Conservation (phyloP, 2,888 invertebrate genomes). For the Pristionchus japonicus region DNA sequence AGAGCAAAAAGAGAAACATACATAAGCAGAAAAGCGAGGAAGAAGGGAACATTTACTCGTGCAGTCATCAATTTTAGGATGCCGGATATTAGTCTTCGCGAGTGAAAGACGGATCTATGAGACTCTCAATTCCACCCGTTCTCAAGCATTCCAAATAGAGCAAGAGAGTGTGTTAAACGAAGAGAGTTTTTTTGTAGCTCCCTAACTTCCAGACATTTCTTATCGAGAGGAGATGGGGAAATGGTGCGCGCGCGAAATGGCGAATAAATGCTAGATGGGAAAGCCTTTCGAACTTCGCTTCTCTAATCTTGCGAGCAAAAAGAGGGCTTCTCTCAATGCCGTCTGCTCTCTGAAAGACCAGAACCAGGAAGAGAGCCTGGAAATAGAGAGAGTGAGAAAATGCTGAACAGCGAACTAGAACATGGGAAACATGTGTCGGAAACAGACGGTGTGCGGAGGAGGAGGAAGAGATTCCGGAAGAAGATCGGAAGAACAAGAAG, state of each 20-base stretch:
- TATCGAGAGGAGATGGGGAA: background rate
- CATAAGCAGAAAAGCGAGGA: background rate
- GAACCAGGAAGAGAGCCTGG: background rate
- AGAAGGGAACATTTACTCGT: conserved; percentile 26
- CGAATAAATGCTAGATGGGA: background rate
- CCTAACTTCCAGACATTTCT: background rate
- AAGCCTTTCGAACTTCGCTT: background rate
- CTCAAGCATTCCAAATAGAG: background rate
- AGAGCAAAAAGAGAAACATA: background rate
- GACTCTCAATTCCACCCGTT: background rate
- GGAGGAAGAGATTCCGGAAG: background rate
- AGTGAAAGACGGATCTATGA: background rate
- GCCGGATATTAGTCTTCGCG: conserved; percentile 41
- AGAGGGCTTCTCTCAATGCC: too few relatives aligned
- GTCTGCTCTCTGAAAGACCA: too few relatives aligned
- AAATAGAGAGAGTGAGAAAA: background rate
- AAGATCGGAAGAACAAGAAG: background rate
- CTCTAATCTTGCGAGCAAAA: background rate
- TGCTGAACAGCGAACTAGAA: background rate
- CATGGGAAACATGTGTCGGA: background rate
- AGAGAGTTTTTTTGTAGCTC: background rate
- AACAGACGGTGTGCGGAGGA: background rate
- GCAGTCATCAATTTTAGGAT: background rate
- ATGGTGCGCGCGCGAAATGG: background rate
- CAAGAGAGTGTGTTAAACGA: background rate